These are phyloP conservation scores for Hydroisotoma schaefferi DNA, from an alignment of 2,888 invertebrate genomes.

Conservation along the genomic window DNA sequence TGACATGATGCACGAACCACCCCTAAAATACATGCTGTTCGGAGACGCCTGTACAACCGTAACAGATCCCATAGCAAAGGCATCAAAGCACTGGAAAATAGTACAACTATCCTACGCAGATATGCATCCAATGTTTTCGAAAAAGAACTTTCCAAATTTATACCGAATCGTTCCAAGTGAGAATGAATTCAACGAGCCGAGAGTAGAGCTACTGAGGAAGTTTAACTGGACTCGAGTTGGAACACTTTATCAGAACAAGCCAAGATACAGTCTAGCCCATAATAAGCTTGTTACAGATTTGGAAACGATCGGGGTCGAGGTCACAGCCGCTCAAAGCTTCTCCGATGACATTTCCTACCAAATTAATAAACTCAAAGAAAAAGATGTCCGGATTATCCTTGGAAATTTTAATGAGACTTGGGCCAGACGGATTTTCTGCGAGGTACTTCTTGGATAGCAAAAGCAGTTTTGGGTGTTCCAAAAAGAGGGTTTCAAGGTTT, in stretches of 20 bases:
- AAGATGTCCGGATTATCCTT: slow-evolving; percentile 90
- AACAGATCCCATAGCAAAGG: slow-evolving; percentile 94
- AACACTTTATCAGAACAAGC: slow-evolving; percentile 94
- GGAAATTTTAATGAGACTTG: slow-evolving; percentile 94
- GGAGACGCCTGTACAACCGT: slow-evolving; percentile 95
- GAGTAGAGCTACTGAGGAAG: slow-evolving; percentile 77
- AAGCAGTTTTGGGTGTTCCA: slow-evolving; percentile 52
- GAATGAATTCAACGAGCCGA: slow-evolving; percentile 90
- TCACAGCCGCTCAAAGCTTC: slow-evolving; percentile 86
- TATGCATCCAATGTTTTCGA: slow-evolving; percentile 95
- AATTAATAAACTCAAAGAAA: slow-evolving; percentile 74
- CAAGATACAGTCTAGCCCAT: slow-evolving; percentile 85
- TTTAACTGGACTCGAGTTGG: slow-evolving; percentile 98
- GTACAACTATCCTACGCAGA: slow-evolving; percentile 96
- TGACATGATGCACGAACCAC: slow-evolving; percentile 79
- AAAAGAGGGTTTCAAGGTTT: slow-evolving; percentile 4
- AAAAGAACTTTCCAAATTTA: slow-evolving; percentile 90
- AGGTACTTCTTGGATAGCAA: slow-evolving; percentile 69
- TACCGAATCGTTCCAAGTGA: slow-evolving; percentile 95
- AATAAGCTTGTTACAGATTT: slow-evolving; percentile 82
- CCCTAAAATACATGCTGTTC: slow-evolving; percentile 84
- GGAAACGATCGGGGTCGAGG: slow-evolving; percentile 73
- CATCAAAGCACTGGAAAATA: slow-evolving; percentile 94
- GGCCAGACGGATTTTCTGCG: slow-evolving; percentile 84
- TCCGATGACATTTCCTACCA: slow-evolving; percentile 81